Evolutionary conservation across 2,888 invertebrate species (phyloP).

Genomic region (Stegophylla sp.): DNA sequence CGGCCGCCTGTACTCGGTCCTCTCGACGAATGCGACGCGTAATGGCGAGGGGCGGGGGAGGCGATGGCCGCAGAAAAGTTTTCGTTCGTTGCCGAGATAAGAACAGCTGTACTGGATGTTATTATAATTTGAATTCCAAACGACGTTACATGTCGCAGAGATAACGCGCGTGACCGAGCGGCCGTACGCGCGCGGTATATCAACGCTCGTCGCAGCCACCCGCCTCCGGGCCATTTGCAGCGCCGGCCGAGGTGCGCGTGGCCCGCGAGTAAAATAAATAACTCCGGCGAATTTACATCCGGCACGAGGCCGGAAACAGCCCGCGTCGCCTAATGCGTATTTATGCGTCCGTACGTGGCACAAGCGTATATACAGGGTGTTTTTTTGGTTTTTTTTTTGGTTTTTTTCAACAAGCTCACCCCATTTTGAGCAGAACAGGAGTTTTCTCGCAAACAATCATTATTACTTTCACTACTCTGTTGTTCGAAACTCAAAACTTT

Average conservation of each 20-base stretch:
- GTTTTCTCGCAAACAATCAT: too few relatives aligned
- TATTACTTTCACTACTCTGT: too few relatives aligned
- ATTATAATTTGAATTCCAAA: constrained; percentile 38
- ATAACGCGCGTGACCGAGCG: neutral
- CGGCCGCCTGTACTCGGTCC: too few relatives aligned
- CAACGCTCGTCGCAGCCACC: neutral
- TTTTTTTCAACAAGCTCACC: too few relatives aligned
- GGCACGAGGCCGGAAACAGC: constrained; percentile 21
- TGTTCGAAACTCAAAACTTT: too few relatives aligned
- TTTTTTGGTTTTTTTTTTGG: too few relatives aligned
- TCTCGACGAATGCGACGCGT: too few relatives aligned
- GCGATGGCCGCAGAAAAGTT: neutral
- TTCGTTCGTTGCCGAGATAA: neutral
- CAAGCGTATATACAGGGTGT: neutral
- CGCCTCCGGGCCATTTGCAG: neutral
- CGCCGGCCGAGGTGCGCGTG: neutral
- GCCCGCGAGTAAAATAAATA: constrained; percentile 25
- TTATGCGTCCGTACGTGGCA: neutral
- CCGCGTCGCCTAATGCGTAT: constrained; percentile 28
- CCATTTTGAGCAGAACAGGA: too few relatives aligned
- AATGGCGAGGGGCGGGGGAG: too few relatives aligned
- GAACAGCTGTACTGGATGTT: neutral
- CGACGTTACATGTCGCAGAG: neutral
- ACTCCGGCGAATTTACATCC: constrained; percentile 28
- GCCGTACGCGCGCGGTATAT: neutral